phyloP scores from a whole-genome alignment of 2,797 vertebrate genomes.

The Poecile montanus region DNA sequence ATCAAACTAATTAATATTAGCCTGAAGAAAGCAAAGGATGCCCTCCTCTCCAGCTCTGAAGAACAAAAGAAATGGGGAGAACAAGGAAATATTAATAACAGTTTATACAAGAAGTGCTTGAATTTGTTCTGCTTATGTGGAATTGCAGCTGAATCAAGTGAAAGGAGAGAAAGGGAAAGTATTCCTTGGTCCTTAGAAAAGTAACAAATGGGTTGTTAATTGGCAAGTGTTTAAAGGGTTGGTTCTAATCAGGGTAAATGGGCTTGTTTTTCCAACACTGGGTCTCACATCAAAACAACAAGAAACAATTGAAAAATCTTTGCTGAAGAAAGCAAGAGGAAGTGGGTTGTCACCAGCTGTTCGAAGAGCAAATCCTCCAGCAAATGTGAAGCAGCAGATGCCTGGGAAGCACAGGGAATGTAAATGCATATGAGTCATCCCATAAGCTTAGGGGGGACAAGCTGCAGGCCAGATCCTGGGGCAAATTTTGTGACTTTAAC shows the following conservation, averaged over 20 bases:
- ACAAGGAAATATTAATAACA: background rate
- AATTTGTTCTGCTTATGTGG: background rate
- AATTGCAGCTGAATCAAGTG: background rate
- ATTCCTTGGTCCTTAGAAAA: background rate
- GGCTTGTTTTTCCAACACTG: conserved; percentile 66
- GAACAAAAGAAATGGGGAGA: background rate
- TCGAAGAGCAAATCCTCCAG: conserved; percentile 48
- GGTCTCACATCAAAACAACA: conserved; percentile 41
- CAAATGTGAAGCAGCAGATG: conserved; percentile 55
- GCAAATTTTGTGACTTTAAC: background rate
- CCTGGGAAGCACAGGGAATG: background rate
- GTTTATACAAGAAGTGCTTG: background rate
- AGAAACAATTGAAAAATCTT: conserved; percentile 49
- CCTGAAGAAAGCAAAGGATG: background rate
- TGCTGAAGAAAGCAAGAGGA: conserved; percentile 45
- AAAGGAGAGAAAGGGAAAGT: background rate
- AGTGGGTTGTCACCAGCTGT: conserved; percentile 62
- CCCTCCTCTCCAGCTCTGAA: background rate
- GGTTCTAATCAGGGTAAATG: conserved; percentile 45
- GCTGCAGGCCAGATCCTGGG: background rate
- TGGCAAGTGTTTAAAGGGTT: conserved; percentile 35
- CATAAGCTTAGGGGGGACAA: background rate
- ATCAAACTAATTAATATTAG: background rate
- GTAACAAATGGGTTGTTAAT: conserved; percentile 33
- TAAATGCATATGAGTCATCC: conserved; percentile 34